Conservation (phyloP, 2,888 invertebrate species). For the Lobophora halterata region DNA sequence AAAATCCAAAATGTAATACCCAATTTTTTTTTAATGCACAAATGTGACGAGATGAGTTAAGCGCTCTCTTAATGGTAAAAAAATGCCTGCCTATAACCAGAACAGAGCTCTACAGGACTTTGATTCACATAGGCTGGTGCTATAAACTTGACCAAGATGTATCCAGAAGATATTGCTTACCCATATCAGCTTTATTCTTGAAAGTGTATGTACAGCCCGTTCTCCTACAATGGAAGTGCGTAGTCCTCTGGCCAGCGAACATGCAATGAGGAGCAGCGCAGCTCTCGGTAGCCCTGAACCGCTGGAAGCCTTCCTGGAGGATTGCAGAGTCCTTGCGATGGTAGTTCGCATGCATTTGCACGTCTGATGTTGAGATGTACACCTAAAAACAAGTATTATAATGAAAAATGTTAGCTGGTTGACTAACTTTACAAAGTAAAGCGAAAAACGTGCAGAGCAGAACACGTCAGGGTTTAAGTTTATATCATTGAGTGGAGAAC, state of each 20-base stretch:
- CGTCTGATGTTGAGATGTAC: slow-evolving; percentile 99
- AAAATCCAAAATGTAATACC: too few species aligned
- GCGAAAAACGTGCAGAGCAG: too few species aligned
- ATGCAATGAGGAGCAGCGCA: slow-evolving; percentile 95
- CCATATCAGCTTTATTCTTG: slow-evolving; percentile 99
- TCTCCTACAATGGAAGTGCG: slow-evolving; percentile 98
- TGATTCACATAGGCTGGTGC: too few species aligned
- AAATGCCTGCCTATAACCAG: too few species aligned
- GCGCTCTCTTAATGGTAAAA: too few species aligned
- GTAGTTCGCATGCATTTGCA: slow-evolving; percentile 99
- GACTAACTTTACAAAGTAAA: too few species aligned
- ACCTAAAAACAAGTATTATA: slow-evolving; percentile 76
- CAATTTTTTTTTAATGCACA: too few species aligned
- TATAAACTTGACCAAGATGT: too few species aligned
- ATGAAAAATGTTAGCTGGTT: too few species aligned
- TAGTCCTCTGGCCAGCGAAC: slow-evolving; percentile 96
- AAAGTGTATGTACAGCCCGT: slow-evolving; percentile 96
- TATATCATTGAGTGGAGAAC: not conserved
- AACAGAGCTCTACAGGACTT: too few species aligned
- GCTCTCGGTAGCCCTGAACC: slow-evolving; percentile 97
- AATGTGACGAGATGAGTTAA: too few species aligned
- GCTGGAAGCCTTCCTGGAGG: slow-evolving; percentile 97
- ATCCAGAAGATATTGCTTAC: too few species aligned
- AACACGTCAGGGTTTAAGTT: not conserved
- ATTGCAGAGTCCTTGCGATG: slow-evolving; percentile 99